Conservation (phyloP, 2,888 invertebrate genomes). For the Laspeyria flexula region DNA sequence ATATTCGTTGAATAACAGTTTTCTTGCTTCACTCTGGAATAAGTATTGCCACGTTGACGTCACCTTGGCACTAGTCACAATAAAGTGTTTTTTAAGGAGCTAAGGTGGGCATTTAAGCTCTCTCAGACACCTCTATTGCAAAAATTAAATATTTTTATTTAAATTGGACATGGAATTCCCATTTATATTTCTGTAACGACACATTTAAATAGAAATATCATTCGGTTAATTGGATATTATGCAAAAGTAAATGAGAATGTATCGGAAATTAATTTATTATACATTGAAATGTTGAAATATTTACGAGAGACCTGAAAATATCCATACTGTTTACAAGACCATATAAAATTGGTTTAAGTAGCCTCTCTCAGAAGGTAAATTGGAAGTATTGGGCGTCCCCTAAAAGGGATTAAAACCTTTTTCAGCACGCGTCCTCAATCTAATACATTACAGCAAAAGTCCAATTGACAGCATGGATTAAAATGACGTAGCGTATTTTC, state of each 20-base stretch:
- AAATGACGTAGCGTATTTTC: neutral
- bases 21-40: conserved; percentile 19
- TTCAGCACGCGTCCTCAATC: neutral
- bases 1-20: neutral
- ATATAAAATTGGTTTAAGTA: conserved; percentile 1
- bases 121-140: neutral
- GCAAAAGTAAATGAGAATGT: too few relatives aligned
- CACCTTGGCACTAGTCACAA: conserved; percentile 20
- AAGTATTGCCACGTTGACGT: conserved; percentile 6
- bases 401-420: conserved; percentile 2
- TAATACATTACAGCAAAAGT: neutral
- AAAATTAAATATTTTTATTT: too few relatives aligned
- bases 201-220: too few relatives aligned
- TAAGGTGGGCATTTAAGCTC: conserved; percentile 17
- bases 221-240: too few relatives aligned
- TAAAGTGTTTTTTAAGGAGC: conserved; percentile 18
- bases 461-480: conserved; percentile 1
- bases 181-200: too few relatives aligned
- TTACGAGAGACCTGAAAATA: neutral
- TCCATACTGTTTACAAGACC: neutral
- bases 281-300: neutral
- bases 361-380: conserved; percentile 1
- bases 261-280: too few relatives aligned
- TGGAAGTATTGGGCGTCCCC: neutral
- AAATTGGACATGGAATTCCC: too few relatives aligned